phyloP scores from a whole-genome alignment of 2,888 invertebrate genomes.

The Eristalis intricaria region DNA sequence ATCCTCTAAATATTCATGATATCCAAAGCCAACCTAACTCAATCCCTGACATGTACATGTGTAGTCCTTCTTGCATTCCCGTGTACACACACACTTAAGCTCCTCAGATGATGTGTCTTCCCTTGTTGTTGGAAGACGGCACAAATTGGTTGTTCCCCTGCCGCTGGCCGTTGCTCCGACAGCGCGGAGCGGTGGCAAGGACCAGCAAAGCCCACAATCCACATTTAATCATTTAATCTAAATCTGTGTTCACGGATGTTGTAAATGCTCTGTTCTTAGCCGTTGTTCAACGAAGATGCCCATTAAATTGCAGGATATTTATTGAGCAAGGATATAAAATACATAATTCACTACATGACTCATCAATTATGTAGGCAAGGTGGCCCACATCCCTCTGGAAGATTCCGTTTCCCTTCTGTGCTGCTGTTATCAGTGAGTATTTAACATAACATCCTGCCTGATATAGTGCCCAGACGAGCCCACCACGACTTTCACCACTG shows the following conservation, averaged over 20 bases:
- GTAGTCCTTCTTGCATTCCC: constrained; percentile 9
- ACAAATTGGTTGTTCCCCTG: neutral
- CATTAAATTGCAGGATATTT: constrained; percentile 69
- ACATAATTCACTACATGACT: constrained; percentile 70
- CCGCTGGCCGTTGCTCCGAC: neutral
- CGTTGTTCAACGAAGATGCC: constrained; percentile 56
- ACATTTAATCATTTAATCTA: constrained; percentile 64
- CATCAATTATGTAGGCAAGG: constrained; percentile 71
- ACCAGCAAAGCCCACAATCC: constrained; percentile 34
- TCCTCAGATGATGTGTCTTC: constrained; percentile 1
- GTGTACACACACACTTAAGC: neutral
- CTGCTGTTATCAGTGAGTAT: constrained; percentile 52
- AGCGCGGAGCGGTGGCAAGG: neutral
- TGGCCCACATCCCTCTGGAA: constrained; percentile 50
- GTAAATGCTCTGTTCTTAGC: constrained; percentile 62
- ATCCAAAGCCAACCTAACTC: constrained; percentile 29
- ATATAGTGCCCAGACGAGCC: constrained; percentile 33
- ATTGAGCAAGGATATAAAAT: constrained; percentile 65
- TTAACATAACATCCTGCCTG: constrained; percentile 62
- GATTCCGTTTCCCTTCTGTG: constrained; percentile 29
- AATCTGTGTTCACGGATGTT: constrained; percentile 57
- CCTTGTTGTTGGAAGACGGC: constrained; percentile 8
- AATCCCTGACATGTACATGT: constrained; percentile 54
- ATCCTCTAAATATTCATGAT: constrained; percentile 57
- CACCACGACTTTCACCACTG: neutral